A percentile compares a stretch with the other conserved stretches of the same genome.
phyloP scores from a whole-genome alignment of 1,140 invertebrate genomes.

The Anastatus disparis region DNA sequence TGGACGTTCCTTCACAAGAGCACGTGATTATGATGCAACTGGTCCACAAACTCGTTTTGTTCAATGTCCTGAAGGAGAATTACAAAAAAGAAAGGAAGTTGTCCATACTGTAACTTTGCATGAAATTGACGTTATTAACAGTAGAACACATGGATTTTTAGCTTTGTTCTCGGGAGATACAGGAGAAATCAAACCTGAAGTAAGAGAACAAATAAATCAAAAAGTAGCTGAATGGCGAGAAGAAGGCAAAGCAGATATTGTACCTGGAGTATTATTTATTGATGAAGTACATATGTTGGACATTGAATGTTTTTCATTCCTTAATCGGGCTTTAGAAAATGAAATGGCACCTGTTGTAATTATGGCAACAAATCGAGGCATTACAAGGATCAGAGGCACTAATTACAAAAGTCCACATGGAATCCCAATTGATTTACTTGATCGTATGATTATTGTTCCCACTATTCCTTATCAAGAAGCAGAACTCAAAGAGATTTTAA shows the following conservation, averaged over 20 bases:
- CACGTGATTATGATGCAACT: slow-evolving; percentile 97
- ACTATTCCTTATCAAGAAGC: slow-evolving; percentile 90
- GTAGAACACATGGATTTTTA: slow-evolving; percentile 95
- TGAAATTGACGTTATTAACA: slow-evolving; percentile 99
- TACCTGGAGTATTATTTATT: slow-evolving; percentile 93
- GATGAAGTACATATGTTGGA: slow-evolving; percentile 98
- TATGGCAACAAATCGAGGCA: slow-evolving; percentile 98
- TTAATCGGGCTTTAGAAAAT: slow-evolving; percentile 95
- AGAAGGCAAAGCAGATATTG: slow-evolving; percentile 98
- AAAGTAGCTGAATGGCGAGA: slow-evolving; percentile 98
- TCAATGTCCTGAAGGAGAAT: slow-evolving; percentile 97
- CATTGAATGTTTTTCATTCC: slow-evolving; percentile 98
- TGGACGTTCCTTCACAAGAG: slow-evolving; percentile 94
- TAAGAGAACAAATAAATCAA: slow-evolving; percentile 97
- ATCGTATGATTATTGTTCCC: slow-evolving; percentile 94
- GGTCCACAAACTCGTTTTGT: slow-evolving; percentile 94
- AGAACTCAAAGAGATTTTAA: slow-evolving; percentile 92
- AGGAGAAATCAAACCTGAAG: slow-evolving; percentile 98
- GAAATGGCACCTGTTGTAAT: slow-evolving; percentile 98
- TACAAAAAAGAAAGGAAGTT: slow-evolving; percentile 99
- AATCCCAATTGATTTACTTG: slow-evolving; percentile 95
- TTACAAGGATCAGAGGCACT: slow-evolving; percentile 95
- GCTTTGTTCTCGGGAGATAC: slow-evolving; percentile 98
- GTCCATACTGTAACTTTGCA: slow-evolving; percentile 99
- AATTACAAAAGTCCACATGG: slow-evolving; percentile 95